Evolutionary conservation across 2,888 invertebrate genomes (phyloP).

Genomic region (Stegana nigrithorax): DNA sequence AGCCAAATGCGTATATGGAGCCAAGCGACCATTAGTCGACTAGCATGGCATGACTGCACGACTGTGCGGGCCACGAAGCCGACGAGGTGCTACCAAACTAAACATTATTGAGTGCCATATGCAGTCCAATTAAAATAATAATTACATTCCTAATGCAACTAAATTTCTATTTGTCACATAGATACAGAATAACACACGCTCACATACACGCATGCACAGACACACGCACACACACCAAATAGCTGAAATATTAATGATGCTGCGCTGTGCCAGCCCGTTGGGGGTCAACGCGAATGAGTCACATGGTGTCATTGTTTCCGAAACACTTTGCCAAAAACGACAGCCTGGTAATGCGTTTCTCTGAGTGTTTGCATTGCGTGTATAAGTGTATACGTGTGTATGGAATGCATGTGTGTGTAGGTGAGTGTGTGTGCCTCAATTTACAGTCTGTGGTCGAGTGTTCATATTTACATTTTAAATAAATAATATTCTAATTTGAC

Average conservation of each 20-base stretch:
- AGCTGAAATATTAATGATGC: conserved; percentile 55
- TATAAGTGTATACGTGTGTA: no score
- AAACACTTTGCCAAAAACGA: no score
- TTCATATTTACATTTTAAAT: conserved; percentile 60
- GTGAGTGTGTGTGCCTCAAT: conserved; percentile 24
- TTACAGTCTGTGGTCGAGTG: conserved; percentile 49
- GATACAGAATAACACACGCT: not conserved
- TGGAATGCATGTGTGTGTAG: not conserved
- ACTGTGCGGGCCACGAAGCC: no score
- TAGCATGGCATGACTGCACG: no score
- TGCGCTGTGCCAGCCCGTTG: no score
- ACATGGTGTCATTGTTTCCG: no score
- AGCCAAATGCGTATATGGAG: no score
- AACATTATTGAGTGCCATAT: conserved; percentile 10
- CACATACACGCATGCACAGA: not conserved
- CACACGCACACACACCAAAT: conserved; percentile 30
- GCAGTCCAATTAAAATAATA: conserved; percentile 65
- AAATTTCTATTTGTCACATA: conserved; percentile 45
- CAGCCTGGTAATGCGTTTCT: conserved; percentile 53
- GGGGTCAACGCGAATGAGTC: no score
- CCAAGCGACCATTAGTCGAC: no score
- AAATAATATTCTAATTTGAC: conserved; percentile 62
- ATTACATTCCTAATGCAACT: conserved; percentile 65
- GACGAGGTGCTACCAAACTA: not conserved
- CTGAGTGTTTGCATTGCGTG: conserved; percentile 48